These are phyloP conservation scores for Delichon dasypus DNA, from an alignment of 2,797 vertebrate genomes.

Conservation along the genomic window DNA sequence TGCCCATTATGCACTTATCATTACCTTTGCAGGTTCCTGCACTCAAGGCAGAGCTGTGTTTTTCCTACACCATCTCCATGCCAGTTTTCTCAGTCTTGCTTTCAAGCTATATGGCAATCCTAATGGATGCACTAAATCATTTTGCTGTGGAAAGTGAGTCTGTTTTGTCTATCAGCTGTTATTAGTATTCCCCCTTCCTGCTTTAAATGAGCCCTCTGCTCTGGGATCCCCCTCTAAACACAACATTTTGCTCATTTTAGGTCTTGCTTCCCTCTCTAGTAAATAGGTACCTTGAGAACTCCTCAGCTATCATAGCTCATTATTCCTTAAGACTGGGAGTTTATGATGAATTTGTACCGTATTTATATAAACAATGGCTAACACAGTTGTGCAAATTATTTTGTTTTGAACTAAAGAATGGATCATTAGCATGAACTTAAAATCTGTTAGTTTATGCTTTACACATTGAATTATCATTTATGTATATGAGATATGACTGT, in stretches of 20 bases:
- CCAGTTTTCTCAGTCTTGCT: background rate
- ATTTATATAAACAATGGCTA: constrained; percentile 38
- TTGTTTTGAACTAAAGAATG: background rate
- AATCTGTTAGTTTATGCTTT: background rate
- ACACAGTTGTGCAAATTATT: constrained; percentile 10
- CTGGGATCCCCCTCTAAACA: background rate
- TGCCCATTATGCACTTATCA: background rate
- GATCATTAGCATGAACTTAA: background rate
- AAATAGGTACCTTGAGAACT: background rate
- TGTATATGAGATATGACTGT: background rate
- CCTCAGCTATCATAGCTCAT: background rate
- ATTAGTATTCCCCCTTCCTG: background rate
- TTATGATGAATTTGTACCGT: constrained; percentile 15
- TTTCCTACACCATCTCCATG: background rate
- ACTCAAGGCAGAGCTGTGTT: background rate
- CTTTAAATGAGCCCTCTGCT: background rate
- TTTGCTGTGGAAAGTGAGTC: background rate
- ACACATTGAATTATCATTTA: background rate
- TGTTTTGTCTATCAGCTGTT: background rate
- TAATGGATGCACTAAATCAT: constrained; percentile 20
- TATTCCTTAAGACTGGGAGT: background rate
- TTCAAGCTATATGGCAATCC: background rate
- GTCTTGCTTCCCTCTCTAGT: background rate
- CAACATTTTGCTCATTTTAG: background rate
- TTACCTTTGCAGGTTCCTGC: background rate